Base-by-base conservation (phyloP, 2,797 vertebrate genomes). In the Iguana delicatissima region DNA sequence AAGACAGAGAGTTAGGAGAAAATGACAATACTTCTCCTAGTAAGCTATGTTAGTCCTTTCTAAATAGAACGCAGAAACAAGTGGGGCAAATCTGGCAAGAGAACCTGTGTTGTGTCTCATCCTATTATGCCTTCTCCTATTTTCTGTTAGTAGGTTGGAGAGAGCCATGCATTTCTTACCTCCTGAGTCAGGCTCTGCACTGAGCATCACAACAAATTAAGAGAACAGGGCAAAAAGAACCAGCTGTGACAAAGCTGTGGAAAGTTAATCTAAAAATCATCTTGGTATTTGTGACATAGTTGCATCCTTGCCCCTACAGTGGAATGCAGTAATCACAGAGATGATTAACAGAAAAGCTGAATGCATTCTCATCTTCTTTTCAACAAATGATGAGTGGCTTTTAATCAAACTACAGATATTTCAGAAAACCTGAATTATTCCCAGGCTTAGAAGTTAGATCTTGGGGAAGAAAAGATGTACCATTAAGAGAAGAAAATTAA, bases 121-220 rank as follows among this genome's bases (percentile, higher is more conserved):
- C 32, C n/a, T 80, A 62, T 80, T 91, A 84, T 26, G 20, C 2
- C 87, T 55, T 20, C 62, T 2, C 55, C 24, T 88, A 62, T 87
- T 24, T 94, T 12, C 89, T 87, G 20, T 84, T 57, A 88, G 52
- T 2, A 12, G 3, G 16, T 79, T 92, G 73, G 26, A 52, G 90
- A 89, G 76, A 12, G 57, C 88, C 2, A 42, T 89, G 92, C 2
- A 85, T 91, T 94, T 92, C 81, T 95, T 88, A 89, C 8, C 9
- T 83, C 26, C 88, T 83, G 62, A 86, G 29, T 89, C 85, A 93
- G 80, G 24, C 46, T 89, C 85, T 93, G 26, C 42, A 59, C 32
- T 74, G 74, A 90, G 38, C 0, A 0, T 55, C 90, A 35, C 16
- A 35, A 72, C 64, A 92, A 81, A 93, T 86, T 79, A 87, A 89